Evolutionary conservation across 2,888 invertebrate genomes (phyloP), one percentile per base, ranked within the genome.

Genomic region (Tenthredo distinguenda): DNA sequence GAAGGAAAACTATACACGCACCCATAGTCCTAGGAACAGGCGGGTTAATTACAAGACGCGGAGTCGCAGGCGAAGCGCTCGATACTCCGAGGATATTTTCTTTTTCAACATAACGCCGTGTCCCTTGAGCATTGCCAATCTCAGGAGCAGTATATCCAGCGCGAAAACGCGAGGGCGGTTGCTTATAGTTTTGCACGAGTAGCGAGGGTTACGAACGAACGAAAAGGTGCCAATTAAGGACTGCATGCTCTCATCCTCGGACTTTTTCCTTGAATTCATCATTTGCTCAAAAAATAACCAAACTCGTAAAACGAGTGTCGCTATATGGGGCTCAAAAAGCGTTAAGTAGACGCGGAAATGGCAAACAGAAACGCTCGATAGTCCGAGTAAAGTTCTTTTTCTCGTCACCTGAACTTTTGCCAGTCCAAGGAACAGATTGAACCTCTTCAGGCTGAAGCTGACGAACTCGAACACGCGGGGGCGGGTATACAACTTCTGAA

Each of bases 41-140:
- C 81, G 81, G 50, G 81, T 62, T 81, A 81, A 81, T 81, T 81
- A 81, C 62, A 40, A 62, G 81, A 77, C 77, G 58, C 40, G 15
- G 6, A 37, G 58, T 40, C 62, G 21, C n/a, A 7, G 6, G 40
- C 40, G n/a, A 50, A 40, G 40, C 62, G 7, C 40, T 81, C 81
- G 81, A 81, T 81, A 81, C 58, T 58, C 9, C 7, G 81, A 81
- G 47, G n/a, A 26, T 26, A 37, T 37, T 40, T 37, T 58, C 72
- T 74, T 81, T 21, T 81, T 40, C 21, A 34, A n/a, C 62, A 21
- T 58, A 79, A 12, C 12, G 40, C 58, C 40, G 58, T 77, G 77
- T 81, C 62, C 40, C 81, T 40, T 62, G 4, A 62, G 81, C 62
- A 37, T 81, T 81, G 62, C 37, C 62, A 81, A 81, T 81, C 81